phyloP scores from a whole-genome alignment of 2,113 vertebrate genomes.

The Thunnus maccoyii region DNA sequence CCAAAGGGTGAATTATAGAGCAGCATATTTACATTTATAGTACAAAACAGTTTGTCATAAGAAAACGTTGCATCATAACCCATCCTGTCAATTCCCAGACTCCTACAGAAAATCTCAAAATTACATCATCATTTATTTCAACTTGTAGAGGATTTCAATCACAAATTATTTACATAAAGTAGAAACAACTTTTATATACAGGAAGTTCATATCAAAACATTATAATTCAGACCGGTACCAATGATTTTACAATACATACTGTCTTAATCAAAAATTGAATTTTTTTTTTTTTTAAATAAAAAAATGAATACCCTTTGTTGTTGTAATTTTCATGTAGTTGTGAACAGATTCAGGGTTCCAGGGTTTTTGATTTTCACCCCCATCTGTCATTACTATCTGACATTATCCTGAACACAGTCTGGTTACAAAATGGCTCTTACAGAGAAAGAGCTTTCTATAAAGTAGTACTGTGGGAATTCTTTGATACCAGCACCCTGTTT shows the following conservation, averaged over 20 bases:
- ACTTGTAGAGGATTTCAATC: background rate
- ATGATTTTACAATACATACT: slow-evolving; percentile 1
- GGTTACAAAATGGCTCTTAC: background rate
- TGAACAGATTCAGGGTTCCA: background rate
- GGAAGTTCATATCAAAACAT: background rate
- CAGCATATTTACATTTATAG: slow-evolving; percentile 32
- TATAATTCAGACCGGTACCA: background rate
- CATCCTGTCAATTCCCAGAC: background rate
- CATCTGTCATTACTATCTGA: background rate
- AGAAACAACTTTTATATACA: slow-evolving; percentile 7
- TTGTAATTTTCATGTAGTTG: background rate
- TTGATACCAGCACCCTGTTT: background rate
- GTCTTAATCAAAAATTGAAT: background rate
- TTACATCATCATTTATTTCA: background rate
- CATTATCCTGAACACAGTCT: background rate
- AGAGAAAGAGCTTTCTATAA: background rate
- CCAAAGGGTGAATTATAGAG: background rate
- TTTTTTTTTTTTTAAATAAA: no score
- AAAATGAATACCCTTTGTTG: background rate
- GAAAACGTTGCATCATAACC: slow-evolving; percentile 1
- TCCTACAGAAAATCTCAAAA: background rate
- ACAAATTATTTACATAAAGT: background rate
- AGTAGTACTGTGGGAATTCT: background rate
- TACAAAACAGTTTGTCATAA: slow-evolving; percentile 24
- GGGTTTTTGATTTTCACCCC: background rate